Base-by-base conservation (phyloP, 2,888 invertebrate genomes). In the Cabera pusaria region DNA sequence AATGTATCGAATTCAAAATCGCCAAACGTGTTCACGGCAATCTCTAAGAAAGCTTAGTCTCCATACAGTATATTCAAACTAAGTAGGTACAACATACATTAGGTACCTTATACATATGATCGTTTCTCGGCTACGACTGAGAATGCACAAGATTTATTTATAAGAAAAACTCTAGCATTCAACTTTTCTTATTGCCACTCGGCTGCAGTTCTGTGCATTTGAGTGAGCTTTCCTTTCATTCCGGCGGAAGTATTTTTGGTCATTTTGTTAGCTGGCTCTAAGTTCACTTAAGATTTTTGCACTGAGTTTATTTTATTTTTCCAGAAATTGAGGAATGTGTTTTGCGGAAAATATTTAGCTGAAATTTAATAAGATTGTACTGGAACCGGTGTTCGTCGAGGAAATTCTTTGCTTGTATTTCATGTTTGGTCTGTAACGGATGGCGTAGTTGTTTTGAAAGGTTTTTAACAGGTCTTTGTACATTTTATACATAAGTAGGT, bases 111-210 rank as follows among this genome's bases (percentile, higher is more conserved):
- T 6, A 16, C 7, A 6, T 6, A 9, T 0, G 6, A 11, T 1
- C 55, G 58, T 67, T 65, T 52, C 59, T 49, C 42, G 42, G 52
- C 31, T 27, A 14, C 22, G 34, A 43, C 50, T 41, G 53, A 53
- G 66, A 65, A 64, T 66, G 56, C 59, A 56, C 59, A 51, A 55
- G 57, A 63, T 69, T 66, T 63, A 66, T 65, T 62, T 60, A 56
- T 43, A 59, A 59, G 60, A 57, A 70, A 71, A 64, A 49, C 55
- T 60, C 48, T 47, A 36, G 42, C 44, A 52, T 29, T 17, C 19
- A 35, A 14, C 51, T 58, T 56, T 55, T 49, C 49, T 37, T 46
- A 50, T 52, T 44, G 41, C 41, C 33, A 53, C 54, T 56, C 51
- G 52, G 37, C 33, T 45, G 49, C 54, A 50, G 51, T 47, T 52